A percentile compares a stretch with the other conserved stretches of the same genome.
Conservation (phyloP, 2,888 invertebrate genomes). For the Leucoptera coffeella region DNA sequence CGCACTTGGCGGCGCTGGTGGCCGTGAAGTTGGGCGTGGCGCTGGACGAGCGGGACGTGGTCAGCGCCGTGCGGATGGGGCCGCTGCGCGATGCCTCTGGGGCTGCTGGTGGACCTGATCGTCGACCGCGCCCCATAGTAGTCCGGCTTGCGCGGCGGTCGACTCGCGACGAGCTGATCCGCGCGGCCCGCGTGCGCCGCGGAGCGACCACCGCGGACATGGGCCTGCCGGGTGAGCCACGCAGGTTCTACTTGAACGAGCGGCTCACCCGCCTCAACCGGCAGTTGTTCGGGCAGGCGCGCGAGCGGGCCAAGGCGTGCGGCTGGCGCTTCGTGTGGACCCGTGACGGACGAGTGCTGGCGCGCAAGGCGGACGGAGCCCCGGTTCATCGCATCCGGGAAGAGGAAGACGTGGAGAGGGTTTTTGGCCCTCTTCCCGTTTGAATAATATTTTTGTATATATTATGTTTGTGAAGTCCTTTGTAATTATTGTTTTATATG, state of each 20-base stretch:
- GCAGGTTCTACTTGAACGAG: slow-evolving; percentile 8
- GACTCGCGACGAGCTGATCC: slow-evolving; percentile 7
- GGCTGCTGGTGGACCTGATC: background rate
- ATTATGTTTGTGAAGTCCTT: too few species aligned
- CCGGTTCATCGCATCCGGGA: background rate
- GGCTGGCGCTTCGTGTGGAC: slow-evolving; percentile 8
- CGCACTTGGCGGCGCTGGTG: background rate
- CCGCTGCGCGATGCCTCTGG: background rate
- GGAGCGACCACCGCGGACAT: slow-evolving; percentile 6
- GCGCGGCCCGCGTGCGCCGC: too few species aligned
- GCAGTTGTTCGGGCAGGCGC: slow-evolving; percentile 7
- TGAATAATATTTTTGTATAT: too few species aligned
- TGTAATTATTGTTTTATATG: too few species aligned
- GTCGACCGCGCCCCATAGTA: slow-evolving; percentile 6
- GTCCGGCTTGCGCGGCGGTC: slow-evolving; percentile 7
- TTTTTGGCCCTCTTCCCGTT: too few species aligned
- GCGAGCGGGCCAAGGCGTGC: slow-evolving; percentile 3
- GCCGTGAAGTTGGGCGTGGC: slow-evolving; percentile 1
- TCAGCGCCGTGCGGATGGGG: background rate
- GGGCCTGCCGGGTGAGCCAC: slow-evolving; percentile 3
- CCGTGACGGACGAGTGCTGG: slow-evolving; percentile 6
- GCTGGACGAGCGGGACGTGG: slow-evolving; percentile 1
- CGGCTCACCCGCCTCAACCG: slow-evolving; percentile 8
- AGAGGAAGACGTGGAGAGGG: background rate
- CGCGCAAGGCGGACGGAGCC: slow-evolving; percentile 2